Base-by-base conservation (phyloP, 2,888 invertebrate genomes). In the Synanthedon myopaeformis region DNA sequence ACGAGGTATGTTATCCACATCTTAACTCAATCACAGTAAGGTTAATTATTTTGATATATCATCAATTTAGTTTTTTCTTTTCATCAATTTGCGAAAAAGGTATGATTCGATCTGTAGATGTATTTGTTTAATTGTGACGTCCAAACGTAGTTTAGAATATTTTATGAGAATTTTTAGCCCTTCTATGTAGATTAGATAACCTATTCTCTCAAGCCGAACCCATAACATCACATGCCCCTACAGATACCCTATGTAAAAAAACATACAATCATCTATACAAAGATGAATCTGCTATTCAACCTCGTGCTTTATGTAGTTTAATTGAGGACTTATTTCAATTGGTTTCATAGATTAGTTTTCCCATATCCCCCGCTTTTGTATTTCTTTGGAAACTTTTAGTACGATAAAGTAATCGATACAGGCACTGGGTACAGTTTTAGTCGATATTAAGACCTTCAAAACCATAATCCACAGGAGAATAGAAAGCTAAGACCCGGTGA, bases 401-500 rank as follows among this genome's bases (percentile, higher is more conserved):
- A 35, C 35, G 35, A 10, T 35, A 35, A 35, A 35, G 35, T 35
- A 35, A 68, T 67, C 62, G 56, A 70, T 58, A 60, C 67, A 64
- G 65, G 66, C 51, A 52, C 54, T 35, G 35, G 55, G 55, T 53
- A 42, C 35, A 68, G 63, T 69, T 66, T 76, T 72, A 75, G 74
- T 75, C 72, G 69, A 76, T 82, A 83, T 76, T 85, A 83, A 84
- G 81, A 82, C 69, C 71, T 82, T 82, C 74, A 77, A 84, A 86
- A 82, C 77, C 82, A 70, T 82, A 86, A 87, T 87, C 78, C 85
- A 86, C 88, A 89, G 94, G 94, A 94, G 86, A 91, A 93, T 92
- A 94, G 94, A 89, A 94, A 95, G 92, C 94, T 96, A 88, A 95
- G 96, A 80, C 96, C 96, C 69, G 96, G 96, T 88, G 96, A 96